These are phyloP conservation scores for Anthonomus grandis DNA, from an alignment of 1,140 invertebrate species.

Conservation along the genomic window DNA sequence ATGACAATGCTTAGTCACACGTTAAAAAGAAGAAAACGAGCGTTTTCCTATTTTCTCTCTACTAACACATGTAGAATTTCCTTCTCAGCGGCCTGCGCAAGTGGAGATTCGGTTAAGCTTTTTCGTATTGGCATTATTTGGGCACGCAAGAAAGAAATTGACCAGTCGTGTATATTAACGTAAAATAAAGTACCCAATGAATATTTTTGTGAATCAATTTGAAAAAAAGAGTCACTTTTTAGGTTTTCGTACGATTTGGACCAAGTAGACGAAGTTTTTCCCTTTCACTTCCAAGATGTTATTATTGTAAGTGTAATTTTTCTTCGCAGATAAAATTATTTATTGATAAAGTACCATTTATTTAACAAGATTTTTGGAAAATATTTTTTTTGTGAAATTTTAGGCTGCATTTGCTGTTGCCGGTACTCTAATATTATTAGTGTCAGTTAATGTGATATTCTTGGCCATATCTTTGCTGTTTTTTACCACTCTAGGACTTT, in stretches of 20 bases:
- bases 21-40: too few relatives aligned
- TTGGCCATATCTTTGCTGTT: conserved; percentile 50
- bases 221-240: background rate
- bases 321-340: background rate
- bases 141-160: too few relatives aligned
- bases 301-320: conserved; percentile 28
- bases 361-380: background rate
- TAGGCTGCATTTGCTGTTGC: background rate
- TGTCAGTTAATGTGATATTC: conserved; percentile 23
- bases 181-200: too few relatives aligned
- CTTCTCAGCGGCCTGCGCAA: background rate
- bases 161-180: too few relatives aligned
- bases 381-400: background rate
- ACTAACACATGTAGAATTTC: background rate
- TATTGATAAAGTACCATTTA: background rate
- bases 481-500: conserved; percentile 51
- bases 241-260: conserved; percentile 64
- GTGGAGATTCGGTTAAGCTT: too few relatives aligned
- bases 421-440: conserved; percentile 20
- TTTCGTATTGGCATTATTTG: too few relatives aligned
- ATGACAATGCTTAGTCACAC: too few relatives aligned
- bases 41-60: background rate
- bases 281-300: conserved; percentile 51
- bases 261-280: conserved; percentile 63
- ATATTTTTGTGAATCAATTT: background rate